A percentile compares a stretch with the other conserved stretches of the same genome.
Conservation (phyloP, 37 sponge, comb jelly and placozoan species). For the Lycopodina hypogea region DNA sequence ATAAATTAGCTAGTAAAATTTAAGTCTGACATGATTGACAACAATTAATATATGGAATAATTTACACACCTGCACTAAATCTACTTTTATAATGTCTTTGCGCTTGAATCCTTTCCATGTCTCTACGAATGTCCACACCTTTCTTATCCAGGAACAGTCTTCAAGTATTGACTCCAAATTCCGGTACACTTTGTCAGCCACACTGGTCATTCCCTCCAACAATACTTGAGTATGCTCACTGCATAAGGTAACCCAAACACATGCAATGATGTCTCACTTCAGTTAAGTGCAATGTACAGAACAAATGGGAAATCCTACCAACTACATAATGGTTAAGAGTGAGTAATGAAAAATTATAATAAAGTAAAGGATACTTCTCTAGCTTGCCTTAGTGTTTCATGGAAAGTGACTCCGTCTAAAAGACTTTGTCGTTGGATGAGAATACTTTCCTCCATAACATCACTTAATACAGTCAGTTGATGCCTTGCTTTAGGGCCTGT, state of each 20-base stretch:
- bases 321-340: no score
- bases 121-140: constrained; percentile 12
- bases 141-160: constrained; percentile 31
- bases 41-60: neutral
- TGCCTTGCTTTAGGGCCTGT: constrained; percentile 1
- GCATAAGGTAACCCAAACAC: neutral
- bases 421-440: neutral
- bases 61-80: constrained; percentile 42
- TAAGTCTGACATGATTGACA: neutral
- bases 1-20: neutral
- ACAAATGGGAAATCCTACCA: no score
- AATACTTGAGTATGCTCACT: constrained; percentile 5
- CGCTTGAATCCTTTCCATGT: constrained; percentile 18
- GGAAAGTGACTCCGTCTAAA: neutral
- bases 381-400: no score
- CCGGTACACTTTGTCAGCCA: neutral
- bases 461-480: neutral
- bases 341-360: no score
- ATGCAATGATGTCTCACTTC: neutral
- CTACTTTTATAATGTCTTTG: constrained; percentile 20
- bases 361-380: no score
- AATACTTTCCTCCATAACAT: neutral
- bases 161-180: constrained; percentile 13
- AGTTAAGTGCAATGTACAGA: no score
- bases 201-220: neutral